phyloP scores from a whole-genome alignment of 1,140 invertebrate species.

The Drosophila seguyi region DNA sequence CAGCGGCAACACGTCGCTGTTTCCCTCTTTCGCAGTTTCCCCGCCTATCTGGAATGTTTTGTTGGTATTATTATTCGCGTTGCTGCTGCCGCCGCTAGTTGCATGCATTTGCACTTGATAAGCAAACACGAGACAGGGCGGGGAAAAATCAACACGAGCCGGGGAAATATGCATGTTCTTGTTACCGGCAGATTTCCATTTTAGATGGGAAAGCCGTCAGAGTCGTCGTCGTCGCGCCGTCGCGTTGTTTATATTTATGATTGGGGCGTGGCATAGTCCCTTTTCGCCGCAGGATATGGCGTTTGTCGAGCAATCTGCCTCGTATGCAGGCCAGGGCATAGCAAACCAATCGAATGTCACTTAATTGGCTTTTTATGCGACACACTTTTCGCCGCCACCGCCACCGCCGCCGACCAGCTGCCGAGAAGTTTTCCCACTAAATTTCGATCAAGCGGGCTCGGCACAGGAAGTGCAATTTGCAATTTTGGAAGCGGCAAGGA shows the following conservation, averaged over 20 bases:
- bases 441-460: constrained; percentile 61
- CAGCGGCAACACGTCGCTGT: constrained; percentile 68
- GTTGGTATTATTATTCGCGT: constrained; percentile 42
- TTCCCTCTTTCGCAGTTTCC: constrained; percentile 33
- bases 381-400: constrained; percentile 46
- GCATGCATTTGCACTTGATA: constrained; percentile 75
- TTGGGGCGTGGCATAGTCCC: constrained; percentile 52
- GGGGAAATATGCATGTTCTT: constrained; percentile 75
- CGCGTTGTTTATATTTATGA: constrained; percentile 63
- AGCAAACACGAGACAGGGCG: constrained; percentile 65
- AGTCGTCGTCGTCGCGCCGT: constrained; percentile 17
- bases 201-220: constrained; percentile 61
- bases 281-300: constrained; percentile 6
- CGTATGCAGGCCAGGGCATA: constrained; percentile 25
- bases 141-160: constrained; percentile 73
- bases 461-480: constrained; percentile 37
- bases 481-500: constrained; percentile 69
- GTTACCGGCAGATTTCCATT: constrained; percentile 78
- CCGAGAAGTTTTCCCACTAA: constrained; percentile 42
- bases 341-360: constrained; percentile 68
- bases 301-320: constrained; percentile 34
- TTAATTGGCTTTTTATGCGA: constrained; percentile 67
- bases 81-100: constrained; percentile 40
- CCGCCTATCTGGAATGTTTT: constrained; percentile 46
- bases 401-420: constrained; percentile 35